Percentiles rank a stretch among this genome's conserved stretches.
Conservation (phyloP, 1,140 invertebrate species). For the Dendrolimus kikuchii region DNA sequence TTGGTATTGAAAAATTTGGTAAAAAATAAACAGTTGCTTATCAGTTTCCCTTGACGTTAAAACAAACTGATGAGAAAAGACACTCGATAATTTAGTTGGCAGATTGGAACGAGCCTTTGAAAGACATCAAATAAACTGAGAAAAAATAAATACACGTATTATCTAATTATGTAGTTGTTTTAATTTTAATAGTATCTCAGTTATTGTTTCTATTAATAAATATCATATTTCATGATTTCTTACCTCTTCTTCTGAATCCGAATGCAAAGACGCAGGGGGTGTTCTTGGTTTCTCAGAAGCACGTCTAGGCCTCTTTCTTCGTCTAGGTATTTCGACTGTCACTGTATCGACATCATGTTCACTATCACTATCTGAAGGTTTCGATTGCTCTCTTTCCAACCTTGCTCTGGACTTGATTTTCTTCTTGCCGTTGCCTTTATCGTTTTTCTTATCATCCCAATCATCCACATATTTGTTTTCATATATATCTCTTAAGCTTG, state of each 20-base stretch:
- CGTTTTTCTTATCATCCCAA: slow-evolving; percentile 44
- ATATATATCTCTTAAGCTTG: slow-evolving; percentile 33
- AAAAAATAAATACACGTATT: no score
- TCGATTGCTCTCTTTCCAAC: slow-evolving; percentile 66
- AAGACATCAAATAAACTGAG: no score
- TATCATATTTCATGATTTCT: slow-evolving; percentile 2
- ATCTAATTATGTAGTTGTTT: no score
- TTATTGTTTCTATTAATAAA: no score
- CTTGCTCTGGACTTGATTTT: slow-evolving; percentile 61
- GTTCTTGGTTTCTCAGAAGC: slow-evolving; percentile 61
- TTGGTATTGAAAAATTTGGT: no score
- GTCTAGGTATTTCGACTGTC: slow-evolving; percentile 66
- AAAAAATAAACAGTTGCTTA: no score
- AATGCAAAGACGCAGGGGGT: slow-evolving; percentile 50
- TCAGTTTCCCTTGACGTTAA: no score
- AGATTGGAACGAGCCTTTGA: no score
- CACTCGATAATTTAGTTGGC: no score
- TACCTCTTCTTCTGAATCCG: slow-evolving; percentile 63
- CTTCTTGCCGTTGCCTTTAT: slow-evolving; percentile 45
- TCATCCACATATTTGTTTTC: slow-evolving; percentile 57
- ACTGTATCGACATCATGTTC: slow-evolving; percentile 65
- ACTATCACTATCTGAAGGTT: slow-evolving; percentile 67
- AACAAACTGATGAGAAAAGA: no score
- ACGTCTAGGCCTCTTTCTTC: slow-evolving; percentile 56
- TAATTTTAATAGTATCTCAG: no score